Base-by-base conservation (phyloP, 2,113 vertebrate species). In the Vidua chalybeata region DNA sequence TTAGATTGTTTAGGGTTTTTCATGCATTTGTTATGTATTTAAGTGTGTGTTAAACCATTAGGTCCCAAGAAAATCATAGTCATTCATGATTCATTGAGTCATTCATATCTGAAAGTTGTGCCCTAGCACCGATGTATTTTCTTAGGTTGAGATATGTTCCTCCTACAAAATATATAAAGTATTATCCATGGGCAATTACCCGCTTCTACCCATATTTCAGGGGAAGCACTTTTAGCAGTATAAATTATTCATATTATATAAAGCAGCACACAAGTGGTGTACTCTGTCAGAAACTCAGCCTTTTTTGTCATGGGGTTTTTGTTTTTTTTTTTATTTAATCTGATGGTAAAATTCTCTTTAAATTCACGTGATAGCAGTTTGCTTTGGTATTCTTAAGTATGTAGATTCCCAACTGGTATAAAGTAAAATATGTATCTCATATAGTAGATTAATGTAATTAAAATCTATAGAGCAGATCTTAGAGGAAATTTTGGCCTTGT, bases 101-200 rank as follows among this genome's bases (percentile, higher is more conserved):
- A 96, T 97, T 97, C 96, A 95, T 97, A 96, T 96, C 90, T 94
- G 95, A 96, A 97, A 96, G 95, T 92, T 96, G 95, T 95, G 93
- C 92, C 95, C 93, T 92, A 81, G 88, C 1, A 0, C 81, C 87
- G 91, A 72, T 96, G 92, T 96, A 77, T 96, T 95, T 97, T 96
- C 94, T 96, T 92, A 87, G 93, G 81, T 84, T 95, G 95, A 97
- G 96, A 92, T 94, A 96, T 92, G 96, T 96, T 97, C 95, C 85
- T 96, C 95, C 96, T 95, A 97, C 97, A 96, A 97, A 96, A 97
- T 97, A 97, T 97, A 96, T 95, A 91, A 97, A 96, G 94, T 97
- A 96, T 97, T 97, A 97, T 97, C 97, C 96, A 97, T 92, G 96
- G 97, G 92, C 95, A 97, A 97, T 97, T 97, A 97, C 97, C 95